Percentiles rank a stretch among this genome's conserved stretches.
phyloP scores from a whole-genome alignment of 2,113 vertebrate species.

The Coreoperca whiteheadi region DNA sequence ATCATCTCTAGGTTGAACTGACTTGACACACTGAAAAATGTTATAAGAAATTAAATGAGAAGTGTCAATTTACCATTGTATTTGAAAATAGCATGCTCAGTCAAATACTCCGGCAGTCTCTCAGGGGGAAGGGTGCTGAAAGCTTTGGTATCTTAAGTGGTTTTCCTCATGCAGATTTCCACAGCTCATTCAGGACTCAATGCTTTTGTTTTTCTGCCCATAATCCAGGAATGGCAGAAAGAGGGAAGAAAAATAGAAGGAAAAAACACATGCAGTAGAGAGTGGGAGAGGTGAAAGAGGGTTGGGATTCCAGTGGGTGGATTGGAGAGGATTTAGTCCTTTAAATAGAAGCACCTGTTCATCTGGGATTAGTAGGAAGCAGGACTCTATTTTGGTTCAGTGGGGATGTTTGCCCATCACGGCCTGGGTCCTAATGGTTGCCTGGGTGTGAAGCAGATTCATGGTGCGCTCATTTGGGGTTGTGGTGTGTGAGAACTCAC shows the following conservation, averaged over 20 bases:
- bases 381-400: constrained; percentile 76
- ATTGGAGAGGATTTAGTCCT: constrained; percentile 83
- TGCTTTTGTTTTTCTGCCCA: constrained; percentile 60
- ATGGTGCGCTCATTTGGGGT: constrained; percentile 30
- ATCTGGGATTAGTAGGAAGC: constrained; percentile 82
- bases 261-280: not conserved
- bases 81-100: constrained; percentile 24
- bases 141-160: constrained; percentile 55
- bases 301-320: constrained; percentile 70
- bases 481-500: constrained; percentile 22
- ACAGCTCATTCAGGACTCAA: constrained; percentile 40
- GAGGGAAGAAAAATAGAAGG: constrained; percentile 14
- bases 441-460: constrained; percentile 37
- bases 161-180: constrained; percentile 65
- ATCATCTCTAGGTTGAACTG: constrained; percentile 10
- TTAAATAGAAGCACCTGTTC: constrained; percentile 86
- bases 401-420: constrained; percentile 52
- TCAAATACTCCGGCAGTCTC: not conserved
- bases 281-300: constrained; percentile 46
- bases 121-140: constrained; percentile 48
- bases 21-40: not conserved
- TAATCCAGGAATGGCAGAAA: constrained; percentile 36
- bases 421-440: constrained; percentile 45
- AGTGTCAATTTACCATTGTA: constrained; percentile 20
- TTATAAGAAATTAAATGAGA: constrained; percentile 7